Percentiles rank a stretch among this genome's conserved stretches.
Conservation (phyloP, 2,113 vertebrate genomes). For the Rhea americana region DNA sequence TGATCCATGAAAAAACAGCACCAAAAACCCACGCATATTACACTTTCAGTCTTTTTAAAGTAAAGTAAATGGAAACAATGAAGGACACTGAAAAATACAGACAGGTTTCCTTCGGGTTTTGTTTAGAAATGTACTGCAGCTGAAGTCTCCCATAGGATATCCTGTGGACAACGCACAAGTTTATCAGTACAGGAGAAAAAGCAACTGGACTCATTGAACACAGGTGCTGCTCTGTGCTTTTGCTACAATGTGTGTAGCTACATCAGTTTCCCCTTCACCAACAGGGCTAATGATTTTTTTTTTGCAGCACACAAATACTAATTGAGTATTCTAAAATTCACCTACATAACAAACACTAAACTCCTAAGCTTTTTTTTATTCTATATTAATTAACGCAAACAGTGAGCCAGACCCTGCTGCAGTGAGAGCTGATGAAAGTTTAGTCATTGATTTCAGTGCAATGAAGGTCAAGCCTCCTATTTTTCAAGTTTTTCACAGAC, state of each 20-base stretch:
- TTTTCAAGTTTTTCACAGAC: conserved; percentile 6
- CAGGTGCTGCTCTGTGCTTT: not conserved
- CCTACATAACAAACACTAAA: not conserved
- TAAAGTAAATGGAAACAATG: conserved; percentile 6
- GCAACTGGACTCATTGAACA: not conserved
- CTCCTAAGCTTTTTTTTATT: not conserved
- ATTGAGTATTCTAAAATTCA: not conserved
- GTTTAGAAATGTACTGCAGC: not conserved
- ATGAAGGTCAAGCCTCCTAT: not conserved
- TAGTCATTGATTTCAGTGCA: not conserved
- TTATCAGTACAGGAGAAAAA: not conserved
- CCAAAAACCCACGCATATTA: not conserved
- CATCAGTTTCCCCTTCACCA: not conserved
- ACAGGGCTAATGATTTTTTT: not conserved
- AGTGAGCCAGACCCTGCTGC: not conserved
- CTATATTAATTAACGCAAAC: not conserved
- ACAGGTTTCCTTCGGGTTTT: not conserved
- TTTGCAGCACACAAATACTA: not conserved
- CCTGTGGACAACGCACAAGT: not conserved
- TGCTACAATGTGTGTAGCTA: not conserved
- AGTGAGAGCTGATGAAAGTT: not conserved
- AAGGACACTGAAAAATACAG: not conserved
- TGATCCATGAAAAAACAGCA: conserved; percentile 47
- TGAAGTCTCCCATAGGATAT: conserved; percentile 22
- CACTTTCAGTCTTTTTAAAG: not conserved